These are phyloP conservation scores for Bimastos eiseni DNA, from an alignment of 2,888 invertebrate species.

Conservation along the genomic window DNA sequence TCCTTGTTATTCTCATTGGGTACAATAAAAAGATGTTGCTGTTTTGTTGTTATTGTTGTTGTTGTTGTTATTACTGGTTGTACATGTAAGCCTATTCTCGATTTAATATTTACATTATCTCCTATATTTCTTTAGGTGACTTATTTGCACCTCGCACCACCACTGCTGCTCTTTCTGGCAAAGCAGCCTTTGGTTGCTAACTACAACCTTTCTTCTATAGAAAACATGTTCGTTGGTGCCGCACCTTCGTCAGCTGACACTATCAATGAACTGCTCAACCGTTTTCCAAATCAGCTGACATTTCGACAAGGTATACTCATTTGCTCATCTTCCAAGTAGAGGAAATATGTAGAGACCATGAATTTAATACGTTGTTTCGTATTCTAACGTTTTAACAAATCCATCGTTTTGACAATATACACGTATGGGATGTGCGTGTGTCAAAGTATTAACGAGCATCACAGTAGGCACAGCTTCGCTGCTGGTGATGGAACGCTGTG, in stretches of 20 bases:
- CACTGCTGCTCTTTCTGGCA: slow-evolving; percentile 77
- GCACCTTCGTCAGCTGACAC: slow-evolving; percentile 76
- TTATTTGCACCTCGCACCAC: slow-evolving; percentile 74
- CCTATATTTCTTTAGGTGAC: slow-evolving; percentile 10
- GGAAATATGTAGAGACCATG: too few relatives aligned
- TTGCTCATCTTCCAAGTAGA: too few relatives aligned
- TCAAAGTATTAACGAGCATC: not conserved
- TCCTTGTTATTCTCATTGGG: too few relatives aligned
- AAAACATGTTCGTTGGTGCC: slow-evolving; percentile 76
- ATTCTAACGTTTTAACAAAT: not conserved
- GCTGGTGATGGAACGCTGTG: not conserved
- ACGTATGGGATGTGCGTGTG: not conserved
- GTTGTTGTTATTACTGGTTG: too few relatives aligned
- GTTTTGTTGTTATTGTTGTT: not conserved
- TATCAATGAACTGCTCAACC: slow-evolving; percentile 38
- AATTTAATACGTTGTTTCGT: too few relatives aligned
- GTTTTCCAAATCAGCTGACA: not conserved
- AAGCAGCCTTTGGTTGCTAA: slow-evolving; percentile 72
- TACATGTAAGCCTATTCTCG: too few relatives aligned
- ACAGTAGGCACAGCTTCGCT: too few relatives aligned
- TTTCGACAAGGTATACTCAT: slow-evolving; percentile 37
- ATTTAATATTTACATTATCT: not conserved
- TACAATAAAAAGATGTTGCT: too few relatives aligned
- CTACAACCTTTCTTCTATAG: slow-evolving; percentile 76
- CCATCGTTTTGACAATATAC: not conserved